These are phyloP conservation scores for Trichogramma evanescens DNA, from an alignment of 2,888 invertebrate species.

Conservation along the genomic window DNA sequence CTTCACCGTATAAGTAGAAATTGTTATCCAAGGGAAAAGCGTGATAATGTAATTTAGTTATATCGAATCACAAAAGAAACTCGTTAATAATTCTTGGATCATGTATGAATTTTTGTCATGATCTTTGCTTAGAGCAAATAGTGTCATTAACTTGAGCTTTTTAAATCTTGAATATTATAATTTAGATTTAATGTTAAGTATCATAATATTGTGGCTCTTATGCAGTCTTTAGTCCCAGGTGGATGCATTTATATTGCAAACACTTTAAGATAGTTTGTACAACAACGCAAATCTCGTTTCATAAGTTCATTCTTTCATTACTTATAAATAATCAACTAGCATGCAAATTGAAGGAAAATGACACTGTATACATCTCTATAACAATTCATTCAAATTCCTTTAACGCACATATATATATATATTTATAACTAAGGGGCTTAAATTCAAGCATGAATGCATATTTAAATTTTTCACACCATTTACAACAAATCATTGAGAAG, in stretches of 20 bases:
- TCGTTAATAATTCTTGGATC: too few species aligned
- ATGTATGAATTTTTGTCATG: slow-evolving; percentile 20
- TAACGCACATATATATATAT: not conserved
- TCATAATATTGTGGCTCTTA: slow-evolving; percentile 9
- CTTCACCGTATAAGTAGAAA: too few species aligned
- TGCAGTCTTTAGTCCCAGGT: slow-evolving; percentile 11
- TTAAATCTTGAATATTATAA: not conserved
- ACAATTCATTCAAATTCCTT: slow-evolving; percentile 6
- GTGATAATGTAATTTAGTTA: too few species aligned
- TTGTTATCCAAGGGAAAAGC: too few species aligned
- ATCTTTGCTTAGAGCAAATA: slow-evolving; percentile 27
- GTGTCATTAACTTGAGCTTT: slow-evolving; percentile 21
- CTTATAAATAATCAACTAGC: slow-evolving; percentile 2
- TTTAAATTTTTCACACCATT: slow-evolving; percentile 9
- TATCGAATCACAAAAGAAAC: too few species aligned
- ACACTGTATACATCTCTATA: slow-evolving; percentile 2
- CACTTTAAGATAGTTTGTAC: slow-evolving; percentile 16
- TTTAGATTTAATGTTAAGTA: not conserved
- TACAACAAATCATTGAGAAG: slow-evolving; percentile 24
- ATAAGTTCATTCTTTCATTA: slow-evolving; percentile 15
- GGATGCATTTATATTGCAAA: slow-evolving; percentile 9
- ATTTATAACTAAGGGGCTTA: not conserved
- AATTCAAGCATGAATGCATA: not conserved
- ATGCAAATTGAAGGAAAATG: slow-evolving; percentile 15
- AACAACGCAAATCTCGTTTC: slow-evolving; percentile 13